Base-by-base conservation (phyloP, 1,140 invertebrate species). In the Diuraphis noxia region DNA sequence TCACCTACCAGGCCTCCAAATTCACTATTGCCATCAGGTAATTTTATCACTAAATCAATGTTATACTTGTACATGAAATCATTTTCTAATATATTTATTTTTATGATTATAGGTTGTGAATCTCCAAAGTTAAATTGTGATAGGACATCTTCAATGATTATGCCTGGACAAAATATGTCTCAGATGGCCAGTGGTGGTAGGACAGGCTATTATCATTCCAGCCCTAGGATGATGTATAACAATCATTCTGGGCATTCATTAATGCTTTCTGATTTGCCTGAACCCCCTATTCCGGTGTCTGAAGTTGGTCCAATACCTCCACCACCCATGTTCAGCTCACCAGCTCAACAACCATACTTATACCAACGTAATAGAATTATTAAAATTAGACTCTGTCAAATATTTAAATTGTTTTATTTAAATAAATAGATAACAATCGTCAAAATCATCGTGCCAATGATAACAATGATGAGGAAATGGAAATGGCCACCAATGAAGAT, bases 221-320 rank as follows among this genome's bases (percentile, higher is more conserved):
- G 63, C n/a, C 86, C 84, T n/a, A 92, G 63, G 30, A 63, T 72
- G 38, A 89, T 89, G n/a, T 88, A 79, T 52, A 89, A 84, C 56
- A 86, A 92, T 92, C 63, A 86, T 88, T 49, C 82, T 40, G 85
- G 81, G 30, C 92, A 88, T 8, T 38, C 92, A 63, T 56, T 92
- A 52, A 95, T 97, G 94, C 95, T 98, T 92, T 97, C 97, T 92
- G 97, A 98, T 93, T 95, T 98, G 93, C 97, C 97, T 88, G 97
- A 98, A 94, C 97, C 97, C 86, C 97, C 97, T 92, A 98, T 98
- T 93, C 97, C 97, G 23, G 94, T 98, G 30, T 98, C 97, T 91
- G 98, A 98, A 93, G 98, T 98, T 94, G 98, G 98, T 56, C 98
- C 97, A 81, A 98, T 98, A 94, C 98, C 98, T 93, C 98, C 98